Evolutionary conservation across 2,113 vertebrate species (phyloP).

Genomic region (Hippolais icterina): DNA sequence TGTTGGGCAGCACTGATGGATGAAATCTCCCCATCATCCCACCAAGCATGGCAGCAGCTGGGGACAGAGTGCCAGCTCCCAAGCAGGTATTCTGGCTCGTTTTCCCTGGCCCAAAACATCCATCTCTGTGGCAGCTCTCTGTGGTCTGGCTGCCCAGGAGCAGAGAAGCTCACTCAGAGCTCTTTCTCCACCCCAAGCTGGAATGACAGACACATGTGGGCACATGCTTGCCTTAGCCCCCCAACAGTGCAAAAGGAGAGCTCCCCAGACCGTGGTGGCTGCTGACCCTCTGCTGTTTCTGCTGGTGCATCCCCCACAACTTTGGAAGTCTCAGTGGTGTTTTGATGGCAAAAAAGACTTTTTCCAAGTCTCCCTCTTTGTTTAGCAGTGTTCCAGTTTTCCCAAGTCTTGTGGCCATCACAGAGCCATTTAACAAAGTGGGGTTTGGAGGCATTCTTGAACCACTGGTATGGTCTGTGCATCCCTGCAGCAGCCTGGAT

Average conservation of each 20-base stretch:
- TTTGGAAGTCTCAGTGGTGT: not conserved
- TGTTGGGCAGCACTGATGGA: not conserved
- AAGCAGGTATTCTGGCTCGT: not conserved
- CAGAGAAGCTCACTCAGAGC: not conserved
- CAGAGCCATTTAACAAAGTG: not conserved
- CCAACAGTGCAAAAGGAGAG: accelerated
- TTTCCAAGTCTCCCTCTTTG: not conserved
- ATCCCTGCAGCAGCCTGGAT: not conserved
- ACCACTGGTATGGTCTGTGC: accelerated
- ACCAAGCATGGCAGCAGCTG: not conserved
- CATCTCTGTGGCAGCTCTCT: not conserved
- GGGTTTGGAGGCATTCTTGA: not conserved
- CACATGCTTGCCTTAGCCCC: not conserved
- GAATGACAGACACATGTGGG: accelerated
- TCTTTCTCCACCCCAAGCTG: accelerated
- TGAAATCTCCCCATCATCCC: not conserved
- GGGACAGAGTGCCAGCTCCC: not conserved
- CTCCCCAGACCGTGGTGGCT: not conserved
- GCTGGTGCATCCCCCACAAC: accelerated
- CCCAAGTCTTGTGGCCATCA: not conserved
- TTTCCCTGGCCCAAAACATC: not conserved
- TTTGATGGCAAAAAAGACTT: not conserved
- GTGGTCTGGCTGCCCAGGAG: not conserved
- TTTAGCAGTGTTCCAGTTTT: not conserved
- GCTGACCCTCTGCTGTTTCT: not conserved